Conservation (phyloP, 92 coral and sea anemone species). For the Pocillopora meandrina region DNA sequence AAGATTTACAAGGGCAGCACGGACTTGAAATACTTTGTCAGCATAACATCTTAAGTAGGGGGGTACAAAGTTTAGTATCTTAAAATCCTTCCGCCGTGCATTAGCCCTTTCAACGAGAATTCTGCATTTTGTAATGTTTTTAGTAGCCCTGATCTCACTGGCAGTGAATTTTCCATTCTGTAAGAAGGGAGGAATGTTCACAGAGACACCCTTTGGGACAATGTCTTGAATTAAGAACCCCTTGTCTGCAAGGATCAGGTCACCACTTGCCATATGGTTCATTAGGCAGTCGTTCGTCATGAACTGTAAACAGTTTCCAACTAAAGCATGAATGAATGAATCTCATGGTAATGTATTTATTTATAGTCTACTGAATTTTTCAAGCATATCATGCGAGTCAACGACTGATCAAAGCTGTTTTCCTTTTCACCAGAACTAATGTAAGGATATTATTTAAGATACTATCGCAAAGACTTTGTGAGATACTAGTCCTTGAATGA, state of each 20-base stretch:
- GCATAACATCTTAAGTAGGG: conserved; percentile 52
- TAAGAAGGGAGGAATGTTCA: conserved; percentile 66
- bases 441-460: conserved; percentile 7
- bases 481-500: conserved; percentile 8
- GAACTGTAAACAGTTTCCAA: too few relatives aligned
- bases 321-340: neutral
- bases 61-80: conserved; percentile 50
- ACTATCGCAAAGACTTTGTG: neutral
- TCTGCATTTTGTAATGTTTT: neutral
- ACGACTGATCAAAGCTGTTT: too few relatives aligned
- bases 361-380: too few relatives aligned
- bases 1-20: conserved; percentile 49
- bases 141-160: conserved; percentile 24
- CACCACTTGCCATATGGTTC: conserved; percentile 40
- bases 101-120: conserved; percentile 69
- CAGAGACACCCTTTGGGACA: conserved; percentile 49
- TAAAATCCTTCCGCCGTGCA: conserved; percentile 64
- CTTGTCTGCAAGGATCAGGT: conserved; percentile 56
- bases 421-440: conserved; percentile 6
- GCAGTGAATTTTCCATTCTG: conserved; percentile 63
- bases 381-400: too few relatives aligned
- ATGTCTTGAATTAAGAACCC: conserved; percentile 54
- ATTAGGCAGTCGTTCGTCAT: neutral
- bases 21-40: conserved; percentile 36
- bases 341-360: too few relatives aligned